Conservation (phyloP, 2,797 vertebrate species). For the Sparidentex hasta region DNA sequence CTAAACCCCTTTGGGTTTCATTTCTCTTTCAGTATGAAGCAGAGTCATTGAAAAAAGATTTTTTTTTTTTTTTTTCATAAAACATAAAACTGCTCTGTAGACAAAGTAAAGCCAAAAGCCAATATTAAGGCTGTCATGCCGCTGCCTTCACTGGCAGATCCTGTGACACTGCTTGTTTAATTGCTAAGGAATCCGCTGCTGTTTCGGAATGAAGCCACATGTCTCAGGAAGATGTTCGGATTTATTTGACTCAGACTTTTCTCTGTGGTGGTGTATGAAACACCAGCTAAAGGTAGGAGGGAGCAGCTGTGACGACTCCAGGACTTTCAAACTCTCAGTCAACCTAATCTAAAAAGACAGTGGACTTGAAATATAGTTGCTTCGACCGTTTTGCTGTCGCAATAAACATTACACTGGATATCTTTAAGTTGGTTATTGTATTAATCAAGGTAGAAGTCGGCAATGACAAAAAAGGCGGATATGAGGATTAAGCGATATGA, state of each 20-base stretch:
- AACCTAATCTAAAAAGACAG: not conserved
- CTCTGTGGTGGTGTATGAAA: not conserved
- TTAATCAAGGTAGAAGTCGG: not conserved
- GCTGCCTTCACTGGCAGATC: constrained; percentile 11
- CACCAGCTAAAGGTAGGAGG: not conserved
- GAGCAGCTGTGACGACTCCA: not conserved
- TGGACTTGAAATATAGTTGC: not conserved
- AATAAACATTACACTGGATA: not conserved
- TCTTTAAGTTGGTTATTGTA: not conserved
- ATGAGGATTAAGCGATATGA: not conserved
- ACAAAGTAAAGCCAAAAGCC: not conserved
- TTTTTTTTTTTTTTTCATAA: not conserved
- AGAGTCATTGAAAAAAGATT: not conserved
- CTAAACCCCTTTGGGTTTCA: not conserved
- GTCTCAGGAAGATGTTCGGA: constrained; percentile 3
- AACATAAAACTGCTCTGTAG: not conserved
- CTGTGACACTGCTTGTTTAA: constrained; percentile 10
- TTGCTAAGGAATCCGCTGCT: constrained; percentile 22
- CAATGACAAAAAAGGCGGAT: not conserved
- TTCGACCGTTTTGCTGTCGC: not conserved
- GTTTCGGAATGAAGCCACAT: constrained; percentile 21
- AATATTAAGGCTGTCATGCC: not conserved
- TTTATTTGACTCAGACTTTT: constrained; percentile 18
- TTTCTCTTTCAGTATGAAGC: not conserved
- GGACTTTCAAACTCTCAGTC: not conserved